Percentiles rank a stretch among this genome's conserved stretches.
Conservation (phyloP, 2,888 invertebrate genomes). For the Abrostola triplasia region DNA sequence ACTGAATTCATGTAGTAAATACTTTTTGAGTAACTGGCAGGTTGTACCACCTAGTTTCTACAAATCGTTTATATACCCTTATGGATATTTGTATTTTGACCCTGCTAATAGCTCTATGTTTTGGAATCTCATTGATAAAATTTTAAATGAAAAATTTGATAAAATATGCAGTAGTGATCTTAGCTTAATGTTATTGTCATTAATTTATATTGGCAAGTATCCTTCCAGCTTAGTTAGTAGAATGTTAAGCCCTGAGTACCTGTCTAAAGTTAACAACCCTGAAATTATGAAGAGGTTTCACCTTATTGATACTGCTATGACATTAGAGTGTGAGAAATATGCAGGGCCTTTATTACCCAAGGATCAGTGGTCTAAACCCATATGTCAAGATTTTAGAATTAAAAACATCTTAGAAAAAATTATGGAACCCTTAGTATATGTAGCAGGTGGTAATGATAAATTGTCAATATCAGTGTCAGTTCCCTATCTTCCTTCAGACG, state of each 20-base stretch:
- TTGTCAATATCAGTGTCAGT: constrained; percentile 85
- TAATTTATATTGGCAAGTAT: constrained; percentile 89
- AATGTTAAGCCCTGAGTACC: constrained; percentile 89
- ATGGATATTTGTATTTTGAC: constrained; percentile 89
- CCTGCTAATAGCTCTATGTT: constrained; percentile 84
- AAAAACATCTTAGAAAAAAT: constrained; percentile 84
- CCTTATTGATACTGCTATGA: constrained; percentile 90
- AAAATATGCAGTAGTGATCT: constrained; percentile 88
- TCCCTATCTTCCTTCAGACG: constrained; percentile 86
- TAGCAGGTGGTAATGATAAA: constrained; percentile 82
- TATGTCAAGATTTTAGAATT: constrained; percentile 86
- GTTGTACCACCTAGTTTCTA: constrained; percentile 86
- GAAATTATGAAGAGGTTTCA: constrained; percentile 85
- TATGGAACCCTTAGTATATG: constrained; percentile 73
- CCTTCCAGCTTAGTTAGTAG: constrained; percentile 89
- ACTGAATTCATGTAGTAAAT: constrained; percentile 88
- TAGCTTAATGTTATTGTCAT: constrained; percentile 89
- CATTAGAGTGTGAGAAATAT: constrained; percentile 89
- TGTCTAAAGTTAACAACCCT: constrained; percentile 86
- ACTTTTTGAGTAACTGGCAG: constrained; percentile 83
- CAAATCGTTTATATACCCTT: constrained; percentile 88
- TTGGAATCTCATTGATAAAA: constrained; percentile 87
- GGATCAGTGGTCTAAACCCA: constrained; percentile 84
- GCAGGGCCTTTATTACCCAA: constrained; percentile 88
- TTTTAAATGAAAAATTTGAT: constrained; percentile 86